Base-by-base conservation (phyloP, 2,888 invertebrate species). In the Catonia carolina region DNA sequence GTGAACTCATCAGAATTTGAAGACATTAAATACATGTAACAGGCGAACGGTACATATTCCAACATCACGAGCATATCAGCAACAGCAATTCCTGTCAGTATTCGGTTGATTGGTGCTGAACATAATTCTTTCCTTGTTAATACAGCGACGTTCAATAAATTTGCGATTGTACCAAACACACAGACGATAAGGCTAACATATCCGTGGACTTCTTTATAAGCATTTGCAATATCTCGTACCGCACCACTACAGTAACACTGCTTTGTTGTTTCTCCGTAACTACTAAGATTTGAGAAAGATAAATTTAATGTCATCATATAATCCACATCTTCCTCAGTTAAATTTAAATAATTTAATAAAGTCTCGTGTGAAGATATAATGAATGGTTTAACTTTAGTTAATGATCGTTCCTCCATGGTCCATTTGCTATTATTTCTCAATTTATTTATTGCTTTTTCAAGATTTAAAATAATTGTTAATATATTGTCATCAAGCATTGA, bases 61-160 rank as follows among this genome's bases (percentile, higher is more conserved):
- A 92, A 72, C 85, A 95, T 94, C 23, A 94, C 88, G 63, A 92
- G 80, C 73, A 93, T 85, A 71, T 95, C 94, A 1, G 91, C 88
- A 0, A 90, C 86, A 0, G 94, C 93, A 53, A 94, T 72, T 71
- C 86, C 84, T 62, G 89, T 90, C 48, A 94, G 78, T 53, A 94
- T 86, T 39, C 87, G 77, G 73, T 94, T 94, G 65, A 92, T 92
- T 1, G 93, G 90, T 0, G 91, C 86, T 55, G 81, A 79, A 14
- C 85, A 82, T 78, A 92, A 80, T 69, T 89, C 87, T 59, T 86
- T 84, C 51, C 89, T 78, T 10, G 93, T 89, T 61, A 95, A 75
- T 1, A 94, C 91, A 2, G 89, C 84, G 58, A 94, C 86, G 72
- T 93, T 95, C 65, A 93, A 74, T 8, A 88, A 78, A 69, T 94